Conservation (phyloP, 2,113 vertebrate genomes). For the Typhlomys cinereus region DNA sequence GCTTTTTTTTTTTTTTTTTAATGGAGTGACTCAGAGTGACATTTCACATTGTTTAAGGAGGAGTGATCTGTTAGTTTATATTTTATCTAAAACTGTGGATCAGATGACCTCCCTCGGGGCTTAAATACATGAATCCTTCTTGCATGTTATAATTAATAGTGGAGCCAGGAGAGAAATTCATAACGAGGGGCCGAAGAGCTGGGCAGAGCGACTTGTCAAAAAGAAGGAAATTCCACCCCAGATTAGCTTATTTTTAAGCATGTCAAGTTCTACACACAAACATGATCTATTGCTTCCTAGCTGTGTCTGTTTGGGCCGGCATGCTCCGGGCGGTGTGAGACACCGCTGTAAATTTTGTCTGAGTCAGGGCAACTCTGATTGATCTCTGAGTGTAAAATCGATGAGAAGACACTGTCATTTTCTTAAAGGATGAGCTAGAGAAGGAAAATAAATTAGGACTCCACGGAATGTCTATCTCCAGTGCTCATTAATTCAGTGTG, state of each 20-base stretch:
- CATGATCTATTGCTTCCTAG: conserved; percentile 92
- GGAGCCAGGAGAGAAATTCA: conserved; percentile 85
- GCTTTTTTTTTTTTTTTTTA: conserved; percentile 82
- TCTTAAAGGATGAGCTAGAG: conserved; percentile 98
- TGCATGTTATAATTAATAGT: conserved; percentile 90
- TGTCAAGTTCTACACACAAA: conserved; percentile 90
- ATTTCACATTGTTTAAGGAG: conserved; percentile 90
- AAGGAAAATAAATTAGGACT: conserved; percentile 99
- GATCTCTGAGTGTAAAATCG: conserved; percentile 99
- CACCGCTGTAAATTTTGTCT: conserved; percentile 96
- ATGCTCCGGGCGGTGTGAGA: conserved; percentile 88
- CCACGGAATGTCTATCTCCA: conserved; percentile 92
- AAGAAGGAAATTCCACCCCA: conserved; percentile 93
- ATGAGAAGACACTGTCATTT: conserved; percentile 99
- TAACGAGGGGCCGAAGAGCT: conserved; percentile 85
- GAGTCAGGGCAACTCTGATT: conserved; percentile 99
- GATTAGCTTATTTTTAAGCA: conserved; percentile 98
- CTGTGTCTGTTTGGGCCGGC: conserved; percentile 87
- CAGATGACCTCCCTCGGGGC: conserved; percentile 89
- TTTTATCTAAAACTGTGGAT: conserved; percentile 89
- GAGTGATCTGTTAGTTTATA: conserved; percentile 91
- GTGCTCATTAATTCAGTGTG: conserved; percentile 95
- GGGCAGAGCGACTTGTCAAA: conserved; percentile 91
- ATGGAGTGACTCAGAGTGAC: conserved; percentile 86
- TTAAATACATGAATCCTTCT: conserved; percentile 88